phyloP scores from a whole-genome alignment of 2,113 vertebrate genomes.

The Neomonachus schauinslandi region DNA sequence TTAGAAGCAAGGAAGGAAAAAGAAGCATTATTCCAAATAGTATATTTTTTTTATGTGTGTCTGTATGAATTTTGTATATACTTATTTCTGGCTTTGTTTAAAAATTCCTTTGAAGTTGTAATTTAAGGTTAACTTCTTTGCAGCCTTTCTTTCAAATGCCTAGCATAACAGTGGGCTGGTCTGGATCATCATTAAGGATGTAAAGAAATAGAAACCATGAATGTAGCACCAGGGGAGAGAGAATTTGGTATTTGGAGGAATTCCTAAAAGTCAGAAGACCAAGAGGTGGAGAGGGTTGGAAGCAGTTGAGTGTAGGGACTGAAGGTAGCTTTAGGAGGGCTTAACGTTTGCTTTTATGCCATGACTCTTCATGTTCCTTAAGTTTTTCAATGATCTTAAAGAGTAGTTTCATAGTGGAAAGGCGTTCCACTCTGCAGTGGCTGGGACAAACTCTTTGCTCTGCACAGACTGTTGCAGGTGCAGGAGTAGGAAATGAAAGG shows the following conservation, averaged over 20 bases:
- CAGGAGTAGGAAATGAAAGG: background rate
- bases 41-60: background rate
- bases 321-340: background rate
- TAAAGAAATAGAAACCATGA: background rate
- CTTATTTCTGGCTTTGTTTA: slow-evolving; percentile 20
- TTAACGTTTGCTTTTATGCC: background rate
- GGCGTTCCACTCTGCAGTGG: background rate
- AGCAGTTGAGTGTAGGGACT: background rate
- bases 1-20: background rate
- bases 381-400: background rate
- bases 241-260: background rate
- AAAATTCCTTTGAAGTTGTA: slow-evolving; percentile 14
- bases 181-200: background rate
- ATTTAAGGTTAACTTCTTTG: background rate
- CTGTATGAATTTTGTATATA: background rate
- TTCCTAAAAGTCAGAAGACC: background rate
- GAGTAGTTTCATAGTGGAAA: background rate
- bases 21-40: background rate
- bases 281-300: background rate
- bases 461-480: no score
- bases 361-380: background rate
- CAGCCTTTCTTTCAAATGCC: background rate
- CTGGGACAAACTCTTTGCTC: background rate
- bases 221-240: background rate
- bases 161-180: background rate